Evolutionary conservation across 2,888 invertebrate species (phyloP), one percentile per base, ranked within the genome.

Genomic region (Bellardia pandia): DNA sequence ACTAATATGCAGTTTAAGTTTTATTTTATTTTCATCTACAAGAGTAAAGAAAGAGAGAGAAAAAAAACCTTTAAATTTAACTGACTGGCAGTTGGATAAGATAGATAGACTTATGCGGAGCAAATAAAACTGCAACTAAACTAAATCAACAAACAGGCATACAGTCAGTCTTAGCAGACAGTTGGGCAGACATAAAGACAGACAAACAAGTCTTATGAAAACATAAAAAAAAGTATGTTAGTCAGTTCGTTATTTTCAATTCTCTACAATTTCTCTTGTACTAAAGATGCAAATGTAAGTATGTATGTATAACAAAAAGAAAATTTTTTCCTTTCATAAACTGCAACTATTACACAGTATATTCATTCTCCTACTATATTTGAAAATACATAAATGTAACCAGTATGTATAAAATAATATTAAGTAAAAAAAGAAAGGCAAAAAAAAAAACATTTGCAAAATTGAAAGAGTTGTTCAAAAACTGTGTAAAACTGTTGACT

Each of bases 401-500:
- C n/a, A 53, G 72, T 37, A 40, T n/a, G n/a, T n/a, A n/a, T n/a
- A n/a, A n/a, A n/a, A n/a, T 78, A 37, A 79, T 60, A 79, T 60
- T n/a, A 16, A 60, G 53, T 64, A 42, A 30, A 66, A 23, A n/a
- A 56, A 42, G 16, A 74, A 2, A 64, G 53, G n/a, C 16, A 11
- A 9, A 48, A 48, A 48, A 45, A 45, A 30, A 48, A 23, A 23
- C 23, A 23, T 23, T 42, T 42, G 8, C 14, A n/a, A 56, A 56
- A 71, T 66, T 77, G 45, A 83, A 77, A 72, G 71, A 77, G 83
- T 77, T 83, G 71, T 83, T 83, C 14, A 83, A 62, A 80, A 56
- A 30, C 48, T 66, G 30, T 60, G 9, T 23, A 68, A 58, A 72
- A 56, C 71, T 53, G 62, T 62, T 76, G 53, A 51, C 16, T 6